Evolutionary conservation across 2,888 invertebrate genomes (phyloP), one percentile per base, ranked within the genome.

Genomic region (Synanthedon andrenaeformis): DNA sequence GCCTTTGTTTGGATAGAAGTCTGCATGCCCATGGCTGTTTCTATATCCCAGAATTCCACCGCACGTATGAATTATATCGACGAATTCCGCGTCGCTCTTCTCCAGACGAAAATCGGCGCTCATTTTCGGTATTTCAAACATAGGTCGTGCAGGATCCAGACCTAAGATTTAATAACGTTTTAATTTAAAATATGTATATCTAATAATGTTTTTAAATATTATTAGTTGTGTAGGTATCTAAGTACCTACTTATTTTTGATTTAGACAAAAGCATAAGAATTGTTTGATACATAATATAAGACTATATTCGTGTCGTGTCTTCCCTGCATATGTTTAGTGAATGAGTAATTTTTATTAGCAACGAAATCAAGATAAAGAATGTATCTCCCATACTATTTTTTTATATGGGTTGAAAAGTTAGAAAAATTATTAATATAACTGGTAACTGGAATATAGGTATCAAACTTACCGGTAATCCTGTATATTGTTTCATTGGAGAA

Each of bases 1-100:
- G 0, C 94, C 94, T 12, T 90, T 89, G 69, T 94, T 94, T 0
- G 94, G 94, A 76, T 92, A 94, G 68, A 93, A 94, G 73, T 94
- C 94, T 0, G 80, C 91, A 66, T 93, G 90, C 0, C 94, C 94
- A 14, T 92, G 83, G 4, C 92, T 87, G 35, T 70, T 63, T n/a
- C 67, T 64, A 59, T 91, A 89, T 0, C 93, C 93, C 42, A 90
- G 81, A 49, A 90, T 79, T 0, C 93, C 93, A 0, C 89, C 90
- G 62, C 91, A 91, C 1, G 92, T 92, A 66, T 94, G 94, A 52
- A 94, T 91, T 1, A 93, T 89, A 67, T 94, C 94, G 1, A 92
- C 94, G 65, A 93, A 94, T 19, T 85, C 75, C 0, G 93, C 94
- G 69, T 94, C 93, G 3, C 81, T 88, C 41, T 77, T 76, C 59